phyloP scores from a whole-genome alignment of 2,797 vertebrate genomes.

The Cossypha dichroa region DNA sequence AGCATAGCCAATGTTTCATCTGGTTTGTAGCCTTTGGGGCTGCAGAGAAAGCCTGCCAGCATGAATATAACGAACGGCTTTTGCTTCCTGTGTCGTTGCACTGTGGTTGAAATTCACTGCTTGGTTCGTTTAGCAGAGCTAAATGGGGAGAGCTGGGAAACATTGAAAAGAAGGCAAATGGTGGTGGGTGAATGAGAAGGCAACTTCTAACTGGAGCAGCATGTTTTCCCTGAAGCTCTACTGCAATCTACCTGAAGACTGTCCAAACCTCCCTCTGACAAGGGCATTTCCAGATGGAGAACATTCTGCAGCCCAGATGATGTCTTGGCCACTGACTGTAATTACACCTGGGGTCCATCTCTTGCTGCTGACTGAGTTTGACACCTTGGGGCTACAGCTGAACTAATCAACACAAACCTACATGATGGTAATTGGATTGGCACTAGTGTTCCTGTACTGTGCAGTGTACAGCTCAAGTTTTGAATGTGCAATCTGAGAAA shows the following conservation, averaged over 20 bases:
- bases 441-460: background rate
- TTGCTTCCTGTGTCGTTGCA: rapidly evolving
- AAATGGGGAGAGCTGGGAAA: background rate
- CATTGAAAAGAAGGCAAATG: background rate
- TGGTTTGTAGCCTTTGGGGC: background rate
- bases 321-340: background rate
- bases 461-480: constrained; percentile 19
- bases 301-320: background rate
- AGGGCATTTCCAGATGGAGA: background rate
- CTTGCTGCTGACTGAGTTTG: constrained; percentile 13
- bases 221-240: background rate
- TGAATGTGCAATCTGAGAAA: constrained; percentile 42
- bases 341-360: background rate
- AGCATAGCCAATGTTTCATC: background rate
- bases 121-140: background rate
- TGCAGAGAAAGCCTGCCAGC: background rate
- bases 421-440: background rate
- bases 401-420: background rate
- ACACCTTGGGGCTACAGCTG: background rate
- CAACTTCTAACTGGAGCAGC: background rate
- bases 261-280: background rate
- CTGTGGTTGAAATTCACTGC: background rate
- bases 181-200: background rate
- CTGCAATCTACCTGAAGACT: background rate
- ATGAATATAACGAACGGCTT: background rate